Base-by-base conservation (phyloP, 2,113 vertebrate species). In the Mirza zaza region DNA sequence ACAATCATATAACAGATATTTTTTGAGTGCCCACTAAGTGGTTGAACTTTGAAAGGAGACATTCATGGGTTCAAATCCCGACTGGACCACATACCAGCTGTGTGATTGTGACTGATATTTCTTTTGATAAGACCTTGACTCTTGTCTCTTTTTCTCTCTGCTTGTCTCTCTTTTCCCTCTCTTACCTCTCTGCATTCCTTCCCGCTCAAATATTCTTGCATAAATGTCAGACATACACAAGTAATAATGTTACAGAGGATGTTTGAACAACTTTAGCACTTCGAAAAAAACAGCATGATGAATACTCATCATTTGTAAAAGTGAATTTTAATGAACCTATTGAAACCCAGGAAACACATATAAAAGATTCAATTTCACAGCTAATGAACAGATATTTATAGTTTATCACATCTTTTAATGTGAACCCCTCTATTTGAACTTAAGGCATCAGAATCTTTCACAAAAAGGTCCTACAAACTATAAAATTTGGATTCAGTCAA, bases 321-420 rank as follows among this genome's bases (percentile, higher is more conserved):
- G 23, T 18, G 23, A 82, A 48, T 59, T 89, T 82, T 57, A 82
- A 94, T 52, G 23, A 95, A 77, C 10, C 23, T 55, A 59, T 17
- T 45, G 55, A 82, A 92, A 83, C 23, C 39, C 34, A 15, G 36
- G 15, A 87, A 84, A 90, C 13, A 39, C 36, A 94, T 34, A 88
- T 25, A 89, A 81, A 39, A 81, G 18, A 85, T n/a, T 36, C 71
- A 82, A 45, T 95, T 92, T 81, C 42, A 95, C 17, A 93, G 27
- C 29, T 94, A 89, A 82, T 91, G 21, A 89, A 39, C 14, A 52
- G 34, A 36, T 91, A 81, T 48, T 94, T 93, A 67, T 79, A 84
- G 36, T 83, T 87, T 84, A 71, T 81, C 14, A 77, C n/a, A 68
- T 80, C 25, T 91, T 93, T 94, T 81, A 91, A 80, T 81, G 8